Percentiles rank a stretch among this genome's conserved stretches.
Conservation (phyloP, 2,888 invertebrate genomes). For the Seira sanloemensis region DNA sequence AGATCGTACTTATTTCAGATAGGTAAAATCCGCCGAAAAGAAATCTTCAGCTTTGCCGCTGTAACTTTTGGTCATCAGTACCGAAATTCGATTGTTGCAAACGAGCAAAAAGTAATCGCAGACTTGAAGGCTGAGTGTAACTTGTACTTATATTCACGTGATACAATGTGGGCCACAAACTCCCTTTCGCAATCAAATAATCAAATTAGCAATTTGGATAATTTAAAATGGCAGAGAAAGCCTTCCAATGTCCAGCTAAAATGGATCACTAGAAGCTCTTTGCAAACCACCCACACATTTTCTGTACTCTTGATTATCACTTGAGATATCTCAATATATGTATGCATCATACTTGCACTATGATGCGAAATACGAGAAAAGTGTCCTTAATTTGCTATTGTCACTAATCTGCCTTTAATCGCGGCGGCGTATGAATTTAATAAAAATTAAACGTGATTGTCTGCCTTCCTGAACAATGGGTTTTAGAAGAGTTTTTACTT, state of each 20-base stretch:
- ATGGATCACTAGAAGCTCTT: conserved; percentile 53
- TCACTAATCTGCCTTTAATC: background rate
- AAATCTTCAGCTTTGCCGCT: too few species aligned
- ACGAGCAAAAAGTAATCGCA: too few species aligned
- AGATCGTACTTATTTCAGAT: background rate
- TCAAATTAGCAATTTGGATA: too few species aligned
- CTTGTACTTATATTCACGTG: too few species aligned
- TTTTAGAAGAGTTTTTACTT: conserved; percentile 26
- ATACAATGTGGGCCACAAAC: background rate
- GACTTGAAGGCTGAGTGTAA: too few species aligned
- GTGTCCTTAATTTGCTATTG: too few species aligned
- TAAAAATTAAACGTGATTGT: background rate
- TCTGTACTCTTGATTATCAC: background rate
- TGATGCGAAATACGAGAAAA: background rate
- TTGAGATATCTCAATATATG: background rate
- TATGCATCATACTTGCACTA: background rate
- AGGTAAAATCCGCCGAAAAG: background rate
- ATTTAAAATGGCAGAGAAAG: background rate
- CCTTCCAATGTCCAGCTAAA: conserved; percentile 42
- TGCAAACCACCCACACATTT: conserved; percentile 47
- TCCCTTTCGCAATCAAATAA: too few species aligned
- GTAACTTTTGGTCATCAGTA: too few species aligned
- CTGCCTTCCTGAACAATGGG: background rate
- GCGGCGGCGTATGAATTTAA: too few species aligned
- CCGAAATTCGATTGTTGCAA: too few species aligned